These are phyloP conservation scores for Sminthurinus signatus DNA, from an alignment of 1,140 invertebrate species.

Conservation along the genomic window DNA sequence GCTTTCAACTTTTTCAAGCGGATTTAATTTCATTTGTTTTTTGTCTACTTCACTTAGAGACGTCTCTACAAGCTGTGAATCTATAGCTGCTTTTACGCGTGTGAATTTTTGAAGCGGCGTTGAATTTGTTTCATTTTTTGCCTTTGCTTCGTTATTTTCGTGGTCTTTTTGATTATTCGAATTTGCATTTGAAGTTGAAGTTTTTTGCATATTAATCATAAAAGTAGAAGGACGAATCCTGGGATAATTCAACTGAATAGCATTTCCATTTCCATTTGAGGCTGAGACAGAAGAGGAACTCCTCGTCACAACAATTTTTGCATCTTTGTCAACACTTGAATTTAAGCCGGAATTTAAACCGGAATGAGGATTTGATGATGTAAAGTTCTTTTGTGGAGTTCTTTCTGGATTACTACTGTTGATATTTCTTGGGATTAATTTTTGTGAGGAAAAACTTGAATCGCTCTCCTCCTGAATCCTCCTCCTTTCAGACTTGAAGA, in stretches of 20 bases:
- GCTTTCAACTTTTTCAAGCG: not conserved
- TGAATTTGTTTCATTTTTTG: not conserved
- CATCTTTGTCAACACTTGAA: not conserved
- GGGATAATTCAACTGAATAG: not conserved
- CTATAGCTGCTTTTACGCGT: not conserved
- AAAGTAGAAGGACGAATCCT: not conserved
- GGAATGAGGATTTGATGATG: too few relatives aligned
- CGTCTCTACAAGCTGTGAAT: not conserved
- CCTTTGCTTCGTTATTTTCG: not conserved
- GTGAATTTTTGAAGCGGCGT: not conserved
- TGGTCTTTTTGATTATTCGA: too few relatives aligned
- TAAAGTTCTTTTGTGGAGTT: too few relatives aligned
- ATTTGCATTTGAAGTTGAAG: too few relatives aligned
- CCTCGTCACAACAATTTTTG: not conserved
- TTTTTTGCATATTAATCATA: not conserved
- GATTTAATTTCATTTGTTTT: too few relatives aligned
- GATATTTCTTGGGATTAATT: too few relatives aligned
- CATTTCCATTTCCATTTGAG: too few relatives aligned
- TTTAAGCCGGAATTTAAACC: too few relatives aligned
- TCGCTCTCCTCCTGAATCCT: too few relatives aligned
- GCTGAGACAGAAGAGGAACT: conserved; percentile 2
- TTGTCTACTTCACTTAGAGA: not conserved
- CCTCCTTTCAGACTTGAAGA: too few relatives aligned
- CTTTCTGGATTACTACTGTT: too few relatives aligned
- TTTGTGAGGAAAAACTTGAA: too few relatives aligned